Conservation (phyloP, 2,888 invertebrate genomes). For the Agonopterix heracliana region DNA sequence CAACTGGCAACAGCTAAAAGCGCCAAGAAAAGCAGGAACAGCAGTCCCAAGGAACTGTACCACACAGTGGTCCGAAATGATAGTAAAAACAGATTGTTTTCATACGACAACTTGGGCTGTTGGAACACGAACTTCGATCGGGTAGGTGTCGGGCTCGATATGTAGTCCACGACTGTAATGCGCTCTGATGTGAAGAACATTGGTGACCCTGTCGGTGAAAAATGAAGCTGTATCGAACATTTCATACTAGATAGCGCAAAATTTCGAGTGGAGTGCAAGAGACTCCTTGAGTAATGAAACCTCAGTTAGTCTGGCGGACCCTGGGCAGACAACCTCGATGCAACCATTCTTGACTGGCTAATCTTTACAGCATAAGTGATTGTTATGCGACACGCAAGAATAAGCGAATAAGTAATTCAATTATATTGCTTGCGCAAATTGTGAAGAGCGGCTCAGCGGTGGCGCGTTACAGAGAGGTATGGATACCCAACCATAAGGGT, state of each 20-base stretch:
- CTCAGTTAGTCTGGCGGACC: too few species aligned
- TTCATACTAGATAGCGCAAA: background rate
- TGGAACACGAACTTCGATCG: constrained; percentile 83
- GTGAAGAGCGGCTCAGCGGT: too few species aligned
- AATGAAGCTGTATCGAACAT: too few species aligned
- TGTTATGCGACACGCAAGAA: too few species aligned
- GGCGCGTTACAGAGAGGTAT: too few species aligned
- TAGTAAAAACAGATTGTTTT: constrained; percentile 81
- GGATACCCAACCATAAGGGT: too few species aligned
- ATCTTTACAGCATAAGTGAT: background rate
- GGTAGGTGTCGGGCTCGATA: constrained; percentile 81
- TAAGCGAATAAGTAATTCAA: too few species aligned
- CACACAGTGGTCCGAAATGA: constrained; percentile 82
- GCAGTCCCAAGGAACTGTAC: constrained; percentile 69
- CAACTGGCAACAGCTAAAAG: constrained; percentile 49
- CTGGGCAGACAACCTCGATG: too few species aligned
- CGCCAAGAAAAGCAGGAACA: constrained; percentile 58
- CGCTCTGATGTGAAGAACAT: constrained; percentile 80
- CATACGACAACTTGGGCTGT: constrained; percentile 82
- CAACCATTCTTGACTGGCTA: too few species aligned
- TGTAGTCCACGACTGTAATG: constrained; percentile 78
- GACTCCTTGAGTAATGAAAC: too few species aligned
- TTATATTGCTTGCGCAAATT: too few species aligned
- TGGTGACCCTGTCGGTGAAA: constrained; percentile 69
- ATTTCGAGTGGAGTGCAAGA: too few species aligned